phyloP scores from a whole-genome alignment of 2,888 invertebrate genomes.

The Nomada hirtipes region DNA sequence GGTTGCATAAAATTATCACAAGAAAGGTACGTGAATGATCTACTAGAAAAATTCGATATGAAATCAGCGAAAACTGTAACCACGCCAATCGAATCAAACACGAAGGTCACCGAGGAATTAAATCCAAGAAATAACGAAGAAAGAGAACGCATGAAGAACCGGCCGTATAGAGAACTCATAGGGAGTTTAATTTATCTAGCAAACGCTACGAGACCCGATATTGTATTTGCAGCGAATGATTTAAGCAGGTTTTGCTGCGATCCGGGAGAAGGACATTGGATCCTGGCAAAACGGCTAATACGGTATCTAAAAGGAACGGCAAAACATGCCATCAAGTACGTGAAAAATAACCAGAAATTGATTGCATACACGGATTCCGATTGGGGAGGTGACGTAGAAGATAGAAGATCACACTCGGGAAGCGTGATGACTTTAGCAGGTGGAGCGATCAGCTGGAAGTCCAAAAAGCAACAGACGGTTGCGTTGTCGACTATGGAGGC shows the following conservation, averaged over 20 bases:
- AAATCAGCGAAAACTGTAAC: not conserved
- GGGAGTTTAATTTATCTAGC: not conserved
- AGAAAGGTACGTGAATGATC: not conserved
- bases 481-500: conserved; percentile 7
- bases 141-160: not conserved
- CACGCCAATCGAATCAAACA: not conserved
- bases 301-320: not conserved
- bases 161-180: not conserved
- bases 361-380: not conserved
- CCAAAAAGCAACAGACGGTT: not conserved
- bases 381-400: not conserved
- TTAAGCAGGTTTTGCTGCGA: not conserved
- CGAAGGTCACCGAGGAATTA: not conserved
- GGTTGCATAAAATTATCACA: not conserved
- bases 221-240: not conserved
- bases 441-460: conserved; percentile 12
- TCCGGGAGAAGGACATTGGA: not conserved
- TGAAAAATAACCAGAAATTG: not conserved
- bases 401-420: not conserved
- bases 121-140: not conserved
- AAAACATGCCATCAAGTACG: not conserved
- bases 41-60: not conserved
- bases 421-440: not conserved
- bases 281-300: not conserved
- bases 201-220: not conserved